phyloP scores from a whole-genome alignment of 2,888 invertebrate genomes.

The Scaptomyza caliginosa region DNA sequence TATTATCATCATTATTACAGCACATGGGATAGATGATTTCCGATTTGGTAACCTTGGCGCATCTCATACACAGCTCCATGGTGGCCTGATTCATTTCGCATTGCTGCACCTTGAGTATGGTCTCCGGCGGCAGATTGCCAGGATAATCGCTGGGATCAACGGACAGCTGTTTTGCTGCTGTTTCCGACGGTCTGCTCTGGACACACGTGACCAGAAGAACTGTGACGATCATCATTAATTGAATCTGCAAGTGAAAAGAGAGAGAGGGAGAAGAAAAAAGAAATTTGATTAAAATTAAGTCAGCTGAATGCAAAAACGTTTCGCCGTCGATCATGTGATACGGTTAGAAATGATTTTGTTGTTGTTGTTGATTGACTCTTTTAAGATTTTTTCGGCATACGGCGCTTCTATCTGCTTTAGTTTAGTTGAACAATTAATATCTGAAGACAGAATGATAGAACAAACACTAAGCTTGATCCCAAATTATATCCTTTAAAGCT shows the following conservation, averaged over 20 bases:
- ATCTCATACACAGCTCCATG: slow-evolving; percentile 85
- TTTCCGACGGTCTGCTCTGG: slow-evolving; percentile 43
- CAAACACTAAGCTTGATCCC: too few species aligned
- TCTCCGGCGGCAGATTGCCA: slow-evolving; percentile 77
- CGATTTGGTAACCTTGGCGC: slow-evolving; percentile 86
- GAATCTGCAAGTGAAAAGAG: slow-evolving; percentile 31
- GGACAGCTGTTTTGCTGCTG: not conserved
- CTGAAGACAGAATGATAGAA: too few species aligned
- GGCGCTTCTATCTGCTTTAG: slow-evolving; percentile 46
- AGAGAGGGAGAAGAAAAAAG: not conserved
- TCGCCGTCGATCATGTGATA: slow-evolving; percentile 33
- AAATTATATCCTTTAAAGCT: too few species aligned
- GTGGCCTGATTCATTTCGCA: slow-evolving; percentile 75
- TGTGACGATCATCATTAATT: slow-evolving; percentile 16
- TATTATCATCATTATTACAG: slow-evolving; percentile 85
- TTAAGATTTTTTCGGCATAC: slow-evolving; percentile 9
- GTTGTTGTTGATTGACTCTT: slow-evolving; percentile 34
- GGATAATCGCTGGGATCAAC: slow-evolving; percentile 73
- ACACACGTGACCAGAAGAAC: slow-evolving; percentile 32
- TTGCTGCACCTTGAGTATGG: slow-evolving; percentile 77
- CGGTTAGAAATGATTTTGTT: slow-evolving; percentile 5
- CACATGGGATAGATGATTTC: slow-evolving; percentile 85
- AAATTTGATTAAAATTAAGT: slow-evolving; percentile 27
- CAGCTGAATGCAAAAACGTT: slow-evolving; percentile 7
- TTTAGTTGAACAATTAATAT: slow-evolving; percentile 33